Evolutionary conservation across 2,888 invertebrate species (phyloP), one percentile per base, ranked within the genome.

Genomic region (Hyalella azteca): DNA sequence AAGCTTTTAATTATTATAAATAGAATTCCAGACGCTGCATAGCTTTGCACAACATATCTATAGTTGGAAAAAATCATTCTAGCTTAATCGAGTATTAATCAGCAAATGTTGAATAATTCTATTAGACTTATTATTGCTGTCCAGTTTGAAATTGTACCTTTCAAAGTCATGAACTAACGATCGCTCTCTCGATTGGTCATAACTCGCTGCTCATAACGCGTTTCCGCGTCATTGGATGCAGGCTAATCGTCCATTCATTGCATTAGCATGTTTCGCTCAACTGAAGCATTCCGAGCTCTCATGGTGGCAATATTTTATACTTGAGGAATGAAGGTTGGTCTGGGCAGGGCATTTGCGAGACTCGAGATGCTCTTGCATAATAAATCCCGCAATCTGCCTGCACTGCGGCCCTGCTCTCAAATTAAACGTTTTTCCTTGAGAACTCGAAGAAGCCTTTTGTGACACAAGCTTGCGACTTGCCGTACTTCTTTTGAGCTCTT

Each of bases 381-480:
- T 66, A 66, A 66, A 66, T 66, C 66, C 66, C 36, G 66, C 66
- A 66, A 66, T 66, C 66, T 66, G 66, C 66, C 66, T 66, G 66
- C 66, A 66, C 66, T 66, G 66, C 66, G 66, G 66, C 66, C 36
- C 66, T 66, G 36, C 36, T 66, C 36, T 36, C 36, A 66, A 66
- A 66, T 66, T 66, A 66, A 66, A 32, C 32, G 66, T 36, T 66
- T 66, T 66, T 54, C 36, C 66, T 66, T 66, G 36, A 66, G 66
- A 66, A 66, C 36, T 66, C 36, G 66, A 66, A 36, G 36, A 29
- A 66, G 36, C 36, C 66, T 66, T 66, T 66, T 66, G 66, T 66
- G 66, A n/a, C 29, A 36, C 66, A n/a, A 66, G 66, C 66, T 29
- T 36, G 66, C 32, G 66, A 66, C 66, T 66, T 66, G 36, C 66